A percentile compares a stretch with the other conserved stretches of the same genome.
Conservation (phyloP, 2,113 vertebrate species). For the Ictalurus punctatus region DNA sequence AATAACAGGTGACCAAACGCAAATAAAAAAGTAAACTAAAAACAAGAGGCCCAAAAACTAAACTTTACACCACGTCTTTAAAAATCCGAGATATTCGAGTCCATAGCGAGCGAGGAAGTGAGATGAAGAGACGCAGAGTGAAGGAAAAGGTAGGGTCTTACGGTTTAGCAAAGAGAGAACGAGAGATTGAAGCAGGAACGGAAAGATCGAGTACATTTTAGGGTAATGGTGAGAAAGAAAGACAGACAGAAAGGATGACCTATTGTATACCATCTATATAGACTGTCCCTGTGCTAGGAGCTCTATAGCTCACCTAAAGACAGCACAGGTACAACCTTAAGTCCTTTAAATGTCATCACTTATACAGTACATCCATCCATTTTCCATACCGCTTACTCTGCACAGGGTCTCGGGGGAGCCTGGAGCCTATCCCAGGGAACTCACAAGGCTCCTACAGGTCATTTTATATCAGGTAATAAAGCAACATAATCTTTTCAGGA, state of each 20-base stretch:
- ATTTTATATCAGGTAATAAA: not conserved
- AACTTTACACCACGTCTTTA: too few relatives aligned
- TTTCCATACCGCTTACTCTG: too few relatives aligned
- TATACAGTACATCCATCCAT: too few relatives aligned
- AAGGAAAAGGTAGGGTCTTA: not conserved
- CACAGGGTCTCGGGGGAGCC: too few relatives aligned
- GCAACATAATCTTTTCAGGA: not conserved
- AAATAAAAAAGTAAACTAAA: not conserved
- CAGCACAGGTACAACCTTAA: too few relatives aligned
- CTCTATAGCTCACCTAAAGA: too few relatives aligned
- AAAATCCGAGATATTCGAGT: not conserved
- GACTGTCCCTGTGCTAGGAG: too few relatives aligned
- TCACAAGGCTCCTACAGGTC: not conserved
- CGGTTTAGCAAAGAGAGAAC: not conserved
- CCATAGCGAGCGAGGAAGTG: not conserved
- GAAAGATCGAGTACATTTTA: not conserved
- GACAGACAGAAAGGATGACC: not conserved
- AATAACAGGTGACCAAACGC: not conserved
- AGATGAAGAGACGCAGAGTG: not conserved
- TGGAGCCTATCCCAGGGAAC: too few relatives aligned
- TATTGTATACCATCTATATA: not conserved
- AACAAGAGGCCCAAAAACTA: too few relatives aligned
- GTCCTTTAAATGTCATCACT: too few relatives aligned
- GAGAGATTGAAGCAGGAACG: not conserved
- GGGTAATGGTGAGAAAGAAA: not conserved